Evolutionary conservation across 2,113 vertebrate genomes (phyloP), one percentile per base, ranked within the genome.

Genomic region (Melanostigma gelatinosum): DNA sequence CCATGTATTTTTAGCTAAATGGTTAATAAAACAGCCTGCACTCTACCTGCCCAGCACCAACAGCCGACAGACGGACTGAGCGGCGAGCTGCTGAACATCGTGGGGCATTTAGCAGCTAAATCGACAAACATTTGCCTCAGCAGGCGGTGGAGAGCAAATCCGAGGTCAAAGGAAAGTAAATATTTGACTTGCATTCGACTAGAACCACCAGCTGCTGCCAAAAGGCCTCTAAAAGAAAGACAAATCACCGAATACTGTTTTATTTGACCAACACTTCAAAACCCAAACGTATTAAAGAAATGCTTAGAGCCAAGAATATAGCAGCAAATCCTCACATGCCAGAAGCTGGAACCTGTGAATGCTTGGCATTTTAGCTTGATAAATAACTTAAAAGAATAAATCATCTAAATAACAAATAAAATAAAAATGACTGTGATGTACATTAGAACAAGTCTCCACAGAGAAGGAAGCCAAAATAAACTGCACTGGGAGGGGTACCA

Each of bases 91-190:
- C 44, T 58, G 36, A 74, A 65, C 42, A 40, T 8, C 52, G 12
- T 29, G 13, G 18, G 72, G 32, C 58, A 78, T 82, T 70, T 54
- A 50, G 4, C 27, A 36, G 36, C 40, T 60, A 22, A 71, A 61
- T 6, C 13, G 66, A 10, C 66, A 52, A n/a, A n/a, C 24, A 38
- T 54, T 70, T n/a, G 10, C 10, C 16, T 18, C 3, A 24, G 22
- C 2, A n/a, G 29, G 24, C 11, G 1, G 8, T 15, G 52, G 69
- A 22, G 38, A 58, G n/a, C 38, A 69, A 74, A 75, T 20, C 60
- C 38, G 12, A 52, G 1, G 60, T 64, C n/a, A 75, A 58, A 60
- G 38, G 4, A 72, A 32, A 60, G 2, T 24, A 55, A n/a, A 55
- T n/a, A 55, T 40, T 40, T 55, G 18, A 67, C 48, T 50, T 50